These are phyloP conservation scores for Diplodus sargus DNA, from an alignment of 2,797 vertebrate genomes.

Conservation along the genomic window DNA sequence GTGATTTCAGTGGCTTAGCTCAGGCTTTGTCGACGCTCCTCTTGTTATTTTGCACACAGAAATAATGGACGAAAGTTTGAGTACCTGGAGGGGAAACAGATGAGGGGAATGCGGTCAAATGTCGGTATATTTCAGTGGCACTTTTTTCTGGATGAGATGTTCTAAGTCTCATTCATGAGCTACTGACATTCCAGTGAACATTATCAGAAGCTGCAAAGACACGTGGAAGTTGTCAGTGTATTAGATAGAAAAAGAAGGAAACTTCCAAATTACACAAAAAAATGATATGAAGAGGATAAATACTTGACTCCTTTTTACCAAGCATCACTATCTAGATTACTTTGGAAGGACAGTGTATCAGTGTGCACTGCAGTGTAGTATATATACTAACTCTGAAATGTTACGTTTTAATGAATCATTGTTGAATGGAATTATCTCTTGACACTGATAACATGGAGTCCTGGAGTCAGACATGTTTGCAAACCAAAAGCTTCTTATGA, in stretches of 20 bases:
- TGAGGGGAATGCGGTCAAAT: conserved; percentile 18
- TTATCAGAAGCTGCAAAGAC: neutral
- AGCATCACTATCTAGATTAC: neutral
- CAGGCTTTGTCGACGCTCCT: conserved; percentile 19
- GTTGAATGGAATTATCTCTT: neutral
- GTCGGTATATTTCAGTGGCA: neutral
- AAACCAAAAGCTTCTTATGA: conserved; percentile 1
- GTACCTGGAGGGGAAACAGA: conserved; percentile 12
- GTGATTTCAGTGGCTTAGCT: neutral
- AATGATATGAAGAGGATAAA: neutral
- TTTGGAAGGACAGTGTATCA: neutral
- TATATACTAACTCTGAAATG: neutral
- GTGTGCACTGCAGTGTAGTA: neutral
- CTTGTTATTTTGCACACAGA: conserved; percentile 34
- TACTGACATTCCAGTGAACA: neutral
- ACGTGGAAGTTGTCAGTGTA: neutral
- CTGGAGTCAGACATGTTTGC: neutral
- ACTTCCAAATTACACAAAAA: neutral
- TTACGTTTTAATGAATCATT: neutral
- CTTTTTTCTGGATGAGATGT: conserved; percentile 4
- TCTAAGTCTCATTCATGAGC: neutral
- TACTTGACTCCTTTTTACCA: neutral
- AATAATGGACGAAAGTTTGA: conserved; percentile 2
- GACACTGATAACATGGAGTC: neutral
- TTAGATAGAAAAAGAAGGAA: conserved; percentile 1